Evolutionary conservation across 2,113 vertebrate species (phyloP).

Genomic region (Thomomys bottae): DNA sequence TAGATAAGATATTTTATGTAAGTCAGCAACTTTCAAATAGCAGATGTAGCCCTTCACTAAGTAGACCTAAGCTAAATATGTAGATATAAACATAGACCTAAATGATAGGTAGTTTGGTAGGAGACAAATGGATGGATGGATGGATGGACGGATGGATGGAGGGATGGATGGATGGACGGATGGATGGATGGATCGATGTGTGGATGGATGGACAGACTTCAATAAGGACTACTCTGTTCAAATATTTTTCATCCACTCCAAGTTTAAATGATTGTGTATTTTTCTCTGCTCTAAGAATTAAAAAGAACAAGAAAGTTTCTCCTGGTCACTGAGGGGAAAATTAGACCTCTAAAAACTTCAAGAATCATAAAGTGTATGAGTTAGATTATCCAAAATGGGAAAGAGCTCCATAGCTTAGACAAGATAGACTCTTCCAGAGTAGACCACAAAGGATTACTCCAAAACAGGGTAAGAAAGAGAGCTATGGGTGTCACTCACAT

Average conservation of each 20-base stretch:
- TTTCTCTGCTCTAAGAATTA: constrained; percentile 19
- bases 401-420: not conserved
- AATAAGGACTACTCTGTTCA: not conserved
- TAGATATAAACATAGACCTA: too few relatives aligned
- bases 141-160: too few relatives aligned
- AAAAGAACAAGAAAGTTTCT: not conserved
- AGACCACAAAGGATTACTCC: not conserved
- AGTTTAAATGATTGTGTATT: not conserved
- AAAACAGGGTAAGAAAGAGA: not conserved
- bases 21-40: not conserved
- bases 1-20: not conserved
- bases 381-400: not conserved
- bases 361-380: not conserved
- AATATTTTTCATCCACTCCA: not conserved
- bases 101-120: too few relatives aligned
- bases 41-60: not conserved
- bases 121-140: too few relatives aligned
- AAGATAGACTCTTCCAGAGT: not conserved
- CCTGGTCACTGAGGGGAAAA: not conserved
- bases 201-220: not conserved
- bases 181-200: not conserved
- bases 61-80: too few relatives aligned
- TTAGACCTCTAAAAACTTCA: not conserved
- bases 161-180: not conserved
- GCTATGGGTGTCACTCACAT: not conserved